phyloP scores from a whole-genome alignment of 2,113 vertebrate species.

The Dipodomys ordii region DNA sequence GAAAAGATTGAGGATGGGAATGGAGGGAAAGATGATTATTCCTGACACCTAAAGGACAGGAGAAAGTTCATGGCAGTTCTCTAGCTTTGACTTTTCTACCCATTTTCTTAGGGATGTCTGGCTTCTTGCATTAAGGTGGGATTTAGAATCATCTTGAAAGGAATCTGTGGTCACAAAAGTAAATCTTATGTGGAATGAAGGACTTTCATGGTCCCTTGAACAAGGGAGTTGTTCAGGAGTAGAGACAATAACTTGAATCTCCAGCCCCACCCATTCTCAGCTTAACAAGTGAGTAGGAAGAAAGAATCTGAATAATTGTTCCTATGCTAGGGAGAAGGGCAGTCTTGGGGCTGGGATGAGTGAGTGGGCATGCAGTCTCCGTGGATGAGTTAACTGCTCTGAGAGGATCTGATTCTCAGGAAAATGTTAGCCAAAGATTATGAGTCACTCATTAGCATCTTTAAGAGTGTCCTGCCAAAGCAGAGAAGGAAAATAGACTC shows the following conservation, averaged over 20 bases:
- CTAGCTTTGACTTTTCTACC: background rate
- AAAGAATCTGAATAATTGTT: conserved; percentile 25
- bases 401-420: conserved; percentile 56
- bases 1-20: background rate
- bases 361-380: background rate
- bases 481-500: conserved; percentile 38
- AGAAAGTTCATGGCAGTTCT: background rate
- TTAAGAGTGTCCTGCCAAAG: conserved; percentile 57
- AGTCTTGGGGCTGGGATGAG: background rate
- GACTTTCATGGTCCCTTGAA: background rate
- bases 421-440: conserved; percentile 46
- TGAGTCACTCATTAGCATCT: conserved; percentile 71
- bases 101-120: background rate
- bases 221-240: background rate
- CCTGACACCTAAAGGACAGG: background rate
- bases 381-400: background rate
- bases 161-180: background rate
- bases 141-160: conserved; percentile 29
- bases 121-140: conserved; percentile 1
- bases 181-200: conserved; percentile 9
- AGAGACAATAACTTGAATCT: background rate
- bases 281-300: conserved; percentile 28
- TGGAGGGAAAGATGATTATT: background rate
- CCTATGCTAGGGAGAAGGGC: conserved; percentile 4
- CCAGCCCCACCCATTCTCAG: background rate